These are phyloP conservation scores for Bombus polaris DNA, from an alignment of 1,140 invertebrate species.

Conservation along the genomic window DNA sequence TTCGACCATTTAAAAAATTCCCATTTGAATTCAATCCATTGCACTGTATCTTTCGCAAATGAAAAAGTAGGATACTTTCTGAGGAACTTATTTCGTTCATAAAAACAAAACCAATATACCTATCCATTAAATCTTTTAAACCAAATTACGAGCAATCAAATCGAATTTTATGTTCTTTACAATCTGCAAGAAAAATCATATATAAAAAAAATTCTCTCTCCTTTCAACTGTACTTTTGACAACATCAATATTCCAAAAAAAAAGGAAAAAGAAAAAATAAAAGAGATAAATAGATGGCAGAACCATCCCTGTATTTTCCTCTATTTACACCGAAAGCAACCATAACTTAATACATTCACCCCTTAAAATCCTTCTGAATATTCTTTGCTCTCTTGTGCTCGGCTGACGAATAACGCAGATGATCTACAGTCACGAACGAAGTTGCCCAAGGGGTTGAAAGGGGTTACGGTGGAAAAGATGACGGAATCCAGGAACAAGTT, in stretches of 20 bases:
- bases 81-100: too few species aligned
- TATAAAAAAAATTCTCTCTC: neutral
- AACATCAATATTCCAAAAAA: neutral
- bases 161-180: neutral
- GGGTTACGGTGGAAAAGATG: neutral
- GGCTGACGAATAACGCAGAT: constrained; percentile 49
- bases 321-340: neutral
- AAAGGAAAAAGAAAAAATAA: too few species aligned
- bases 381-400: constrained; percentile 5
- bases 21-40: too few species aligned
- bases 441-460: neutral
- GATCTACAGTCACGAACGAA: neutral
- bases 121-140: too few species aligned
- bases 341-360: neutral
- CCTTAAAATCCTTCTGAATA: neutral
- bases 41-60: too few species aligned
- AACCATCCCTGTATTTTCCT: neutral
- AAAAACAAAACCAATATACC: too few species aligned
- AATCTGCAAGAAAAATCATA: too few species aligned
- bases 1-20: too few species aligned
- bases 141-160: neutral
- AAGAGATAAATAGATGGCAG: too few species aligned
- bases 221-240: too few species aligned
- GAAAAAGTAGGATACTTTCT: too few species aligned
- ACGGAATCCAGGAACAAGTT: constrained; percentile 49